Evolutionary conservation across 2,113 vertebrate species (phyloP).

Genomic region (Zingel zingel): DNA sequence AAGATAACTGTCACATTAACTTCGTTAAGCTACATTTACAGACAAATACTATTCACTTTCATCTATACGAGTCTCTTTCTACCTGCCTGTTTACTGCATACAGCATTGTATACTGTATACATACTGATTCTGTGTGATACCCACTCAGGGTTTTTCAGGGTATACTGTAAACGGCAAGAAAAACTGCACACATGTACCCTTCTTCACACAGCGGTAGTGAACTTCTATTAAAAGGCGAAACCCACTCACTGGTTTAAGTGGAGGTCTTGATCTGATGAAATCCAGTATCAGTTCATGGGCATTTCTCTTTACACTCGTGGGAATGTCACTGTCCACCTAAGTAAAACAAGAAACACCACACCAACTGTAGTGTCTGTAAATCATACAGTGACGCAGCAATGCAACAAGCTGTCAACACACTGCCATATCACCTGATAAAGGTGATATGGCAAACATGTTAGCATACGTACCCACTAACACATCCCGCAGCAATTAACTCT

Average conservation of each 20-base stretch:
- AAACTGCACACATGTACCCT: not conserved
- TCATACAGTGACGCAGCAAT: not conserved
- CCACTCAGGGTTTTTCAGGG: not conserved
- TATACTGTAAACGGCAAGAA: not conserved
- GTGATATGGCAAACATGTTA: not conserved
- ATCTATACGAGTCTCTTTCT: not conserved
- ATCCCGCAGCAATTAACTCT: not conserved
- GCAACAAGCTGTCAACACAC: not conserved
- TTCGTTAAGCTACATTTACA: not conserved
- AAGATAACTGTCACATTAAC: not conserved
- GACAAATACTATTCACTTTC: too few relatives aligned
- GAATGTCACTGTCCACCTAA: slow-evolving; percentile 93
- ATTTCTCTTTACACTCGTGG: slow-evolving; percentile 91
- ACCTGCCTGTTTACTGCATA: not conserved
- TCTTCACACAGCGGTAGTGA: not conserved
- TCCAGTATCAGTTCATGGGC: slow-evolving; percentile 95
- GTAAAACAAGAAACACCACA: slow-evolving; percentile 11
- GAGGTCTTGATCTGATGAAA: slow-evolving; percentile 95
- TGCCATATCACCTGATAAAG: not conserved
- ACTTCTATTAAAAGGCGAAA: not conserved
- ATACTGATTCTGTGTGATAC: not conserved
- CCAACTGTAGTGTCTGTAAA: not conserved
- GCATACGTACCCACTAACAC: not conserved
- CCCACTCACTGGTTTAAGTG: slow-evolving; percentile 90
- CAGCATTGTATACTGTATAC: not conserved